Evolutionary conservation across 2,797 vertebrate genomes (phyloP).

Genomic region (Neosalanx taihuensis): DNA sequence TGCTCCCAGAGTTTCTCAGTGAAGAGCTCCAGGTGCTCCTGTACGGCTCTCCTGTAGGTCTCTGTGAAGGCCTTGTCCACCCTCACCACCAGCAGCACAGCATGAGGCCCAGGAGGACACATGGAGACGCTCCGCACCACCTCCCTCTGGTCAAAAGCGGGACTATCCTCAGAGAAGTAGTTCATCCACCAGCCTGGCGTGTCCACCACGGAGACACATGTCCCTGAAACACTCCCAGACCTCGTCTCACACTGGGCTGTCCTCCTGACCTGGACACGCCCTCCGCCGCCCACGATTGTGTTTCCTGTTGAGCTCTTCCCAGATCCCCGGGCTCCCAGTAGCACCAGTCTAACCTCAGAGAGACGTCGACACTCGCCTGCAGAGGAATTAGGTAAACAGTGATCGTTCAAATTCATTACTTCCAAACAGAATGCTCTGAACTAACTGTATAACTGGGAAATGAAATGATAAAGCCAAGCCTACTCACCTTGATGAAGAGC

Average conservation of each 20-base stretch:
- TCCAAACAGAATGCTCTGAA: background rate
- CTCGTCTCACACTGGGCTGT: conserved; percentile 43
- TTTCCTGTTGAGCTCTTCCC: conserved; percentile 62
- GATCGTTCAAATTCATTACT: background rate
- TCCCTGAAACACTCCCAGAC: conserved; percentile 44
- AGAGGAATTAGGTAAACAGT: background rate
- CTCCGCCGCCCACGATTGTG: conserved; percentile 52
- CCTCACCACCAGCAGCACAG: conserved; percentile 71
- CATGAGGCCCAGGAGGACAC: conserved; percentile 72
- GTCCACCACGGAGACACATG: conserved; percentile 63
- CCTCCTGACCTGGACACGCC: background rate
- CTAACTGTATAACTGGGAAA: background rate
- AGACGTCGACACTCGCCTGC: conserved; percentile 46
- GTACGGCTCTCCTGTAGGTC: conserved; percentile 52
- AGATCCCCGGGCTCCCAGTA: conserved; percentile 64
- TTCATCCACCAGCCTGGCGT: conserved; percentile 73
- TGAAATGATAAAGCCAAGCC: background rate
- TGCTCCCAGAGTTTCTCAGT: conserved; percentile 53
- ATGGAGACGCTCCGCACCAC: conserved; percentile 54
- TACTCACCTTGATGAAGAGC: conserved; percentile 48
- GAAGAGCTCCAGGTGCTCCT: conserved; percentile 64
- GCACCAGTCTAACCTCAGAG: conserved; percentile 54
- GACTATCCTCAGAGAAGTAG: conserved; percentile 54
- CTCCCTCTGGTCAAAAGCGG: conserved; percentile 60
- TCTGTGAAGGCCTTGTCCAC: conserved; percentile 65